phyloP scores from a whole-genome alignment of 1,140 invertebrate genomes.

The Saccostrea cuccullata region DNA sequence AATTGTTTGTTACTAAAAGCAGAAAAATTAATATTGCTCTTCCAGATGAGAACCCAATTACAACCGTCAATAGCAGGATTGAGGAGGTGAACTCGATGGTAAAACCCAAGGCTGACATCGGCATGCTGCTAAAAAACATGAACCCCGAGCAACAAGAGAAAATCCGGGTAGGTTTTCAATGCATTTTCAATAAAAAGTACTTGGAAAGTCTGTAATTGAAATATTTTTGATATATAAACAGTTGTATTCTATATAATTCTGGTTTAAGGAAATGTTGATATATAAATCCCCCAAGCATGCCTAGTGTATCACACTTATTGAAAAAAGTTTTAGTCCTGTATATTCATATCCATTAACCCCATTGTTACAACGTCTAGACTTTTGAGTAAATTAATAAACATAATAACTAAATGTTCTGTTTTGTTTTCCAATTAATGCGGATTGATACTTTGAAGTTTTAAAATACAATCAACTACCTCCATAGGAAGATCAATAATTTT shows the following conservation, averaged over 20 bases:
- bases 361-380: too few species aligned
- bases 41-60: conserved; percentile 64
- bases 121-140: conserved; percentile 59
- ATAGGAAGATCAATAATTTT: neutral
- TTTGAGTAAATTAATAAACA: too few species aligned
- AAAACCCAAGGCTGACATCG: conserved; percentile 62
- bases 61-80: conserved; percentile 61
- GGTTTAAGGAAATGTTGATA: too few species aligned
- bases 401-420: too few species aligned
- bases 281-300: too few species aligned
- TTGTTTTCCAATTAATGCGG: too few species aligned
- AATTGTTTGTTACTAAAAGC: conserved; percentile 58
- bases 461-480: too few species aligned
- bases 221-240: neutral
- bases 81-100: conserved; percentile 65
- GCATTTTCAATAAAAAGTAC: neutral
- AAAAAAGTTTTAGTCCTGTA: too few species aligned
- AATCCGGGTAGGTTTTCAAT: conserved; percentile 58
- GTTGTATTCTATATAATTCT: too few species aligned
- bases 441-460: too few species aligned
- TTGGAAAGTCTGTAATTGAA: neutral
- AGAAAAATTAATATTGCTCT: conserved; percentile 62
- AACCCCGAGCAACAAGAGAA: conserved; percentile 58
- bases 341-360: too few species aligned
- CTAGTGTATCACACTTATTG: too few species aligned